Evolutionary conservation across 2,888 invertebrate species (phyloP).

Genomic region (Ormyrus nitidulus): DNA sequence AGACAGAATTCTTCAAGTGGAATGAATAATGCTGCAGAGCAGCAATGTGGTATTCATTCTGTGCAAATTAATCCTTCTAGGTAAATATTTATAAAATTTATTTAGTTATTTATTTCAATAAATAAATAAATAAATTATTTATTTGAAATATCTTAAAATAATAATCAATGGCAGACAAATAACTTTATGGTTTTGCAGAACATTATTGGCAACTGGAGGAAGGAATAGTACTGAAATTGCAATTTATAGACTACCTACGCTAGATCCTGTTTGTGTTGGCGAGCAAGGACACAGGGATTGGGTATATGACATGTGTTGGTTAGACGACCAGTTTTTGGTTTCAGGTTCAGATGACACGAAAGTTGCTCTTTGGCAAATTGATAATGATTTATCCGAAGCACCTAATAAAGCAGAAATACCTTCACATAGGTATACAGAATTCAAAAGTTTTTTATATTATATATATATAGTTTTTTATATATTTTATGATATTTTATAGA

Average conservation of each 20-base stretch:
- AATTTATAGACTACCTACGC: constrained; percentile 91
- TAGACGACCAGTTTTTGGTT: constrained; percentile 96
- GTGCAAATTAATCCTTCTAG: constrained; percentile 94
- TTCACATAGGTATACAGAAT: constrained; percentile 71
- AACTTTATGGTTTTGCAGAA: constrained; percentile 74
- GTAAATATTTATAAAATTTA: constrained; percentile 57
- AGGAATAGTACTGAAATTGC: constrained; percentile 95
- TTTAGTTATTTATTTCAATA: too few species aligned
- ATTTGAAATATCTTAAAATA: constrained; percentile 10
- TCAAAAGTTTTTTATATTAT: too few species aligned
- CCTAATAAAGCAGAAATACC: constrained; percentile 76
- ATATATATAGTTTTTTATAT: constrained; percentile 20
- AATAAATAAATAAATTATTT: neutral
- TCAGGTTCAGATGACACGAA: constrained; percentile 95
- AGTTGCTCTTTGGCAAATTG: constrained; percentile 93
- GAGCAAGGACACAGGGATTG: constrained; percentile 94
- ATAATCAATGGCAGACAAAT: neutral
- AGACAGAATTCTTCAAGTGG: constrained; percentile 76
- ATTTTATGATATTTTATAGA: constrained; percentile 58
- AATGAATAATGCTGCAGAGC: constrained; percentile 78
- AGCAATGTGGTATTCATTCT: constrained; percentile 94
- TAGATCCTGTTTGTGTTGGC: constrained; percentile 95
- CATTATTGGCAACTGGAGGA: constrained; percentile 93
- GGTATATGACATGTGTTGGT: constrained; percentile 96
- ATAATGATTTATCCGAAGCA: constrained; percentile 74